Evolutionary conservation across 2,888 invertebrate genomes (phyloP), one percentile per base, ranked within the genome.

Genomic region (Asteroscopus sphinx): DNA sequence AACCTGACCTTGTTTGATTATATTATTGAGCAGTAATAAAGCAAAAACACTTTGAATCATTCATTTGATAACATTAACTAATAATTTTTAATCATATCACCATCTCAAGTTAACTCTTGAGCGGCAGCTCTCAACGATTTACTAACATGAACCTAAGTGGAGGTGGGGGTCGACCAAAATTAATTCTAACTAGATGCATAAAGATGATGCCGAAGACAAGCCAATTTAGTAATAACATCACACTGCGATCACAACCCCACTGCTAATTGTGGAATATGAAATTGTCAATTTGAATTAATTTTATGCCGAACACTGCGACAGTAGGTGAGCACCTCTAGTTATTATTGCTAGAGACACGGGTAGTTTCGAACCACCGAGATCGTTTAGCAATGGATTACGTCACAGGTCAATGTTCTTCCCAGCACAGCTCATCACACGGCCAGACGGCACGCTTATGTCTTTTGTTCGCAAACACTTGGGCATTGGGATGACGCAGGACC

Each of bases 241-340:
- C 15, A 35, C 8, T n/a, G 39, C 35, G 49, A 37, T 40, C 8
- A 7, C 25, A 33, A 16, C 46, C 41, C 46, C 12, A n/a, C 35
- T 15, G 15, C 33, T 68, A 47, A 47, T 44, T 28, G 42, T 48
- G 15, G 30, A 53, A 49, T 40, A 21, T 39, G 30, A 30, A 39
- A 48, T 64, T 53, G 53, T 7, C 37, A 52, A 53, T 64, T 61
- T 26, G 53, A 61, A 61, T 61, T 68, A 64, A 68, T 61, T 68
- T 35, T 68, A 61, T 68, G 47, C 68, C 16, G 26, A 68, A 44
- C 51, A 51, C 16, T 42, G 32, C 15, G 32, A 21, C 60, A 40
- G 60, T 45, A 40, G 44, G 51, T 6, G 13, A 15, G n/a, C n/a
- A 40, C 6, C 15, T 37, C 25, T 30, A 21, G n/a, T 28, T 16